These are phyloP conservation scores for Peromyscus melanophrys DNA, from an alignment of 2,797 vertebrate genomes.

Conservation along the genomic window DNA sequence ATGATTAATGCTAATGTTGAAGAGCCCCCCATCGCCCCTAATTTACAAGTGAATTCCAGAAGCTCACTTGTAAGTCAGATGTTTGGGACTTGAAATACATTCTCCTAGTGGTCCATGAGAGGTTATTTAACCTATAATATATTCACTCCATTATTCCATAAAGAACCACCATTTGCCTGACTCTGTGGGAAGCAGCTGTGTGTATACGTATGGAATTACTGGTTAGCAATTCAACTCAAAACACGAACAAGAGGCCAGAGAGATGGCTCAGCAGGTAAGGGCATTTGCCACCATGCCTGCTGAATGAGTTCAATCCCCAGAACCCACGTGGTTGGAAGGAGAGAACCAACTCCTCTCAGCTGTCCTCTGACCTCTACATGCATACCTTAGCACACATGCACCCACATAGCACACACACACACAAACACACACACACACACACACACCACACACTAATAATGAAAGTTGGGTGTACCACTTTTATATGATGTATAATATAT, in stretches of 20 bases:
- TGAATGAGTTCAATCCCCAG: background rate
- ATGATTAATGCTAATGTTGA: conserved; percentile 69
- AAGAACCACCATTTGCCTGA: conserved; percentile 52
- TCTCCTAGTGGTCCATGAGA: conserved; percentile 62
- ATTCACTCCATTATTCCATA: conserved; percentile 48
- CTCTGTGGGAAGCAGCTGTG: conserved; percentile 29
- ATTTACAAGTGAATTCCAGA: conserved; percentile 80
- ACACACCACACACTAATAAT: background rate
- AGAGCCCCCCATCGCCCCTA: conserved; percentile 70
- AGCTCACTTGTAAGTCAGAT: conserved; percentile 77
- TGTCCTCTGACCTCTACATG: background rate
- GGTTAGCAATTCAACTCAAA: conserved; percentile 26
- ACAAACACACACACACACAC: no score
- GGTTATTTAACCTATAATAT: conserved; percentile 75
- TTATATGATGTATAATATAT: background rate
- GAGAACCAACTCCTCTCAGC: background rate
- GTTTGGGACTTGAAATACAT: conserved; percentile 72
- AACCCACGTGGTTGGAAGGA: background rate
- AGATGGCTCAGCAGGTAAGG: conserved; percentile 17
- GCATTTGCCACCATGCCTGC: background rate
- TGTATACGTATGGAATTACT: conserved; percentile 15
- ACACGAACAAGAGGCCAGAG: conserved; percentile 5
- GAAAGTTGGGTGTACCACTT: background rate
- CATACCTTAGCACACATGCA: background rate
- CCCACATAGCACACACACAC: no score